phyloP scores from a whole-genome alignment of 2,113 vertebrate genomes.

The Hyperopisus bebe region DNA sequence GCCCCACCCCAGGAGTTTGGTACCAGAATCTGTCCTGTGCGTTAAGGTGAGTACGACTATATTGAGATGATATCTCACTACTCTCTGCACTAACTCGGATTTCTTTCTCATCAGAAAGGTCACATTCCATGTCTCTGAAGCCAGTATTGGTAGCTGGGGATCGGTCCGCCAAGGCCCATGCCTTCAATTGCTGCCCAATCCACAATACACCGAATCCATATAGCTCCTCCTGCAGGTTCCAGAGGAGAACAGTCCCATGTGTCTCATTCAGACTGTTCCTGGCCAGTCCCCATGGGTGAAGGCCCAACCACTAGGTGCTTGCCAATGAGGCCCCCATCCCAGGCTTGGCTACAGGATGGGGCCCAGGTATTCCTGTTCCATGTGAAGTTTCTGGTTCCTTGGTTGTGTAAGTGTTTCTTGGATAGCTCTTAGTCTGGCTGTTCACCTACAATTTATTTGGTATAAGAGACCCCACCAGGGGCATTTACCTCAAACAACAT shows the following conservation, averaged over 20 bases:
- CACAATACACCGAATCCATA: not conserved
- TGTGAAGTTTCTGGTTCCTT: not conserved
- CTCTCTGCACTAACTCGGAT: too few relatives aligned
- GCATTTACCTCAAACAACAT: not conserved
- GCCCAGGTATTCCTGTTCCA: not conserved
- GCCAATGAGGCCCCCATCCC: not conserved
- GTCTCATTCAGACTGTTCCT: not conserved
- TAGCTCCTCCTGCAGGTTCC: not conserved
- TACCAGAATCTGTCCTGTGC: too few relatives aligned
- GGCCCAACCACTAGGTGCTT: not conserved
- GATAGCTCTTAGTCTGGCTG: not conserved
- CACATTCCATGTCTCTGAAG: too few relatives aligned
- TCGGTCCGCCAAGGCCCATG: not conserved
- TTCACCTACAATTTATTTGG: not conserved
- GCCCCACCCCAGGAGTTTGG: too few relatives aligned
- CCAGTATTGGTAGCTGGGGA: too few relatives aligned
- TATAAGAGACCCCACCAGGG: not conserved
- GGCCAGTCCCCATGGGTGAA: not conserved
- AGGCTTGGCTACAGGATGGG: not conserved
- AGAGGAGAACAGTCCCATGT: not conserved
- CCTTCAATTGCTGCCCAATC: not conserved
- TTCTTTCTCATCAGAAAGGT: too few relatives aligned
- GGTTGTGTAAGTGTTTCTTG: not conserved
- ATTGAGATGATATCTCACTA: too few relatives aligned
- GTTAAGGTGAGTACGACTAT: too few relatives aligned